These are phyloP conservation scores for Melierax canorus DNA, from an alignment of 2,113 vertebrate species.

Conservation along the genomic window DNA sequence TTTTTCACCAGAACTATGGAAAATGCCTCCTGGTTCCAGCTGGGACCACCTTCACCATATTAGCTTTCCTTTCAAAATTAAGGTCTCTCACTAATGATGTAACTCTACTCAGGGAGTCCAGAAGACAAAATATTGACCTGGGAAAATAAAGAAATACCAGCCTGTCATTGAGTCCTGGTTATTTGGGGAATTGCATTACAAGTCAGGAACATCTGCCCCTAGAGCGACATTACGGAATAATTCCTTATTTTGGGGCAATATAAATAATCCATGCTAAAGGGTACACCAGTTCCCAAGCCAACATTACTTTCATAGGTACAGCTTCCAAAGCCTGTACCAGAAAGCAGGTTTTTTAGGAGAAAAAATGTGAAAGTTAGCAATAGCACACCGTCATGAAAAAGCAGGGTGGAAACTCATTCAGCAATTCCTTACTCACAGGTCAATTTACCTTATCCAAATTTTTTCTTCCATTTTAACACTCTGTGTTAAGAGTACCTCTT, in stretches of 20 bases:
- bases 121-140: neutral
- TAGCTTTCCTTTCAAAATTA: neutral
- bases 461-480: neutral
- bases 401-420: neutral
- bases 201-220: neutral
- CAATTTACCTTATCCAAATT: neutral
- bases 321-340: neutral
- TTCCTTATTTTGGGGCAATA: neutral
- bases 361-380: neutral
- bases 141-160: neutral
- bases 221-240: neutral
- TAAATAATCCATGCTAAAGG: neutral
- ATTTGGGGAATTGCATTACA: neutral
- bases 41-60: neutral
- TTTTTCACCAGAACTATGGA: neutral
- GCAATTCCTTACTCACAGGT: neutral
- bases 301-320: neutral
- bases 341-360: neutral
- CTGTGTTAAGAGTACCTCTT: neutral
- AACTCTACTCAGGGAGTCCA: neutral
- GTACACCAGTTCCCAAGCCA: neutral
- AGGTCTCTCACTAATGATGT: neutral
- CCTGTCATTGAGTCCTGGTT: neutral
- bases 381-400: accelerated
- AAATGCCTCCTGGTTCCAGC: neutral